Evolutionary conservation across 2,797 vertebrate species (phyloP), one percentile per base, ranked within the genome.

Genomic region (Coccyzus lansbergi): DNA sequence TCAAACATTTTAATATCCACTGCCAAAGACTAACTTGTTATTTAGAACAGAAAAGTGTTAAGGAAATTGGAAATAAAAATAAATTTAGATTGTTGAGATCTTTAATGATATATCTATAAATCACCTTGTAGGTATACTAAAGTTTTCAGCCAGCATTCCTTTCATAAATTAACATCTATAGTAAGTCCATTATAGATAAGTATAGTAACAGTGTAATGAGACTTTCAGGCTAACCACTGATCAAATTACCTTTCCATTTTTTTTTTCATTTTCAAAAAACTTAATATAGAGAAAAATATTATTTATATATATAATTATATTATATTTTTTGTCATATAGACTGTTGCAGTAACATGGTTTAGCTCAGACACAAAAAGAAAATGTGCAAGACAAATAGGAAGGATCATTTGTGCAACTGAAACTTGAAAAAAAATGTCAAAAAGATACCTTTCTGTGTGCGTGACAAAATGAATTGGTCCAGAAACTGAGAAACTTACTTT

Each of bases 371-470:
- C 5, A 91, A 64, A 25, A 89, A 86, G 83, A 28, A 38, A 38
- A 38, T 38, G n/a, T 15, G 4, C 58, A 64, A 93, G 81, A 95
- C 92, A 96, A 85, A 90, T 8, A 76, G n/a, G 48, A 80, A 78
- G 90, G 74, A 46, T 7, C 68, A 46, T 64, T 89, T 89, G 31
- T 65, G 53, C 90, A 92, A 95, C 93, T 91, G 95, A 74, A 96
- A 79, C 13, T 31, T 44, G 26, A 38, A 90, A 52, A 38, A 79
- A 81, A 59, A 14, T 7, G 12, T 59, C 60, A 72, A 95, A 68
- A 92, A 38, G 26, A 68, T 77, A 59, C 63, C 64, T 94, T 76
- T 78, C n/a, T 33, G 52, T 59, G 17, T 44, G 7, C 82, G 38
- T 29, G 25, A 92, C 88, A 63, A 77, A 76, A 72, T 44, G 25